phyloP scores from a whole-genome alignment of 2,888 invertebrate species.

The Polyploca ridens region DNA sequence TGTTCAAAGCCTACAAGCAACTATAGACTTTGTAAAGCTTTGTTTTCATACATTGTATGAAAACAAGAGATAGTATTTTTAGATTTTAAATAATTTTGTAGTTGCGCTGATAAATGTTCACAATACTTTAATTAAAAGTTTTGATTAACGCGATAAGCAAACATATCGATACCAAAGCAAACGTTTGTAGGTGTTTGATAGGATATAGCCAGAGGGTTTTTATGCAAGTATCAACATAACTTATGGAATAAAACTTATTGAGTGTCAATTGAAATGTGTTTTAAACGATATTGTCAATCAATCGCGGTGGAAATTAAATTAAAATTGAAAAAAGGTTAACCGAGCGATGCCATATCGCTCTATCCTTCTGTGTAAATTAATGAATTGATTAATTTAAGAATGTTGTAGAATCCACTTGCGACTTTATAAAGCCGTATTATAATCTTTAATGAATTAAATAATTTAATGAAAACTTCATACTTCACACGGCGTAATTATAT shows the following conservation, averaged over 20 bases:
- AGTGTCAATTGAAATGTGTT: not conserved
- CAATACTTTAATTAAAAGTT: too few species aligned
- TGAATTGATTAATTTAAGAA: conserved; percentile 3
- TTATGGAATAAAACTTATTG: not conserved
- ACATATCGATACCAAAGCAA: too few species aligned
- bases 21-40: not conserved
- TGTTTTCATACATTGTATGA: not conserved
- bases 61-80: not conserved
- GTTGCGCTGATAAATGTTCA: too few species aligned
- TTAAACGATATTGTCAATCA: not conserved
- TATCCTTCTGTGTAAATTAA: not conserved
- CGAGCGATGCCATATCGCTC: not conserved
- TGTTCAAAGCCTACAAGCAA: conserved; percentile 18
- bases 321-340: not conserved
- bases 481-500: not conserved
- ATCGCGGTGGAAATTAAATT: not conserved
- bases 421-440: not conserved
- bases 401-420: not conserved
- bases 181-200: too few species aligned
- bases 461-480: not conserved
- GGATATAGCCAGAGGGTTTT: not conserved
- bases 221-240: not conserved
- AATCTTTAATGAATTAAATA: not conserved
- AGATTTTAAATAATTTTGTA: too few species aligned
- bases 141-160: too few species aligned